Percentiles rank a stretch among this genome's conserved stretches.
phyloP scores from a whole-genome alignment of 1,140 invertebrate species.

The Heliconius hermathena region DNA sequence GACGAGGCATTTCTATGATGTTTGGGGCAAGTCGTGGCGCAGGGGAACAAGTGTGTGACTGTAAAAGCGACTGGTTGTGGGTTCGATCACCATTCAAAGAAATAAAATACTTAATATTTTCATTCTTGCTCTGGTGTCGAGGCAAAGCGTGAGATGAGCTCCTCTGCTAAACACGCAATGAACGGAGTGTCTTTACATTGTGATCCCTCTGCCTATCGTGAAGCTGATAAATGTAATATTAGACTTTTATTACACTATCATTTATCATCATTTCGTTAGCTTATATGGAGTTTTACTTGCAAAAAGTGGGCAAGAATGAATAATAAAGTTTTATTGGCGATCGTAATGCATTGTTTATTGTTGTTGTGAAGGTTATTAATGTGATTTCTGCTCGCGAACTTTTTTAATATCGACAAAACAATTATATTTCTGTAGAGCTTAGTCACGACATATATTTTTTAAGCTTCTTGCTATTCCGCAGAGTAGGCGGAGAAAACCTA shows the following conservation, averaged over 20 bases:
- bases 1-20: slow-evolving; percentile 20
- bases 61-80: no score
- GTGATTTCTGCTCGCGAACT: neutral
- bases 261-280: neutral
- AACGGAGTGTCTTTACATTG: no score
- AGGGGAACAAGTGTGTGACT: no score
- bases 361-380: neutral
- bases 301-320: neutral
- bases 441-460: neutral
- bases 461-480: no score
- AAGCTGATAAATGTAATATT: neutral
- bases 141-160: no score
- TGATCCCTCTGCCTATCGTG: no score
- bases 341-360: neutral
- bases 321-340: slow-evolving; percentile 1
- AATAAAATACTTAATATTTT: no score
- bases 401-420: neutral
- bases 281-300: neutral
- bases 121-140: no score
- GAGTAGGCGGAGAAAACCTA: no score
- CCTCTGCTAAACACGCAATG: no score
- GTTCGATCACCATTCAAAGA: no score
- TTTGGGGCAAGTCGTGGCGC: no score
- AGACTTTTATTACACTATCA: neutral
- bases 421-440: neutral